Base-by-base conservation (phyloP, 2,888 invertebrate species). In the Eristalinus aeneus region DNA sequence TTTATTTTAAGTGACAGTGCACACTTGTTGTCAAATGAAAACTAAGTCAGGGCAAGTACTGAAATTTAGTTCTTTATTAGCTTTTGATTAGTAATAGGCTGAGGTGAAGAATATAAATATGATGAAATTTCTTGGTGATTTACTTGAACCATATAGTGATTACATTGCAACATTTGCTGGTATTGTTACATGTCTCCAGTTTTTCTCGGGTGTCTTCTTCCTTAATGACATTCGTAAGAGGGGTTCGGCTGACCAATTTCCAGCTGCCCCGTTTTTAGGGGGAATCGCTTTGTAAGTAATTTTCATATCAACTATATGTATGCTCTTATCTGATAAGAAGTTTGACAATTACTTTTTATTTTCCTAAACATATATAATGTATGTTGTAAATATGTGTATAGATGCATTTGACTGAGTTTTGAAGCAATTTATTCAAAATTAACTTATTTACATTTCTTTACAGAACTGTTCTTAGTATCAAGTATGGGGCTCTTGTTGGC, bases 131-230 rank as follows among this genome's bases (percentile, higher is more conserved):
- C 86, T 92, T 9, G 89, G 91, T 68, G 90, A 92, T 87, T 81
- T 91, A 54, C 89, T 92, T 82, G 90, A 78, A 69, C 91, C 92
- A 11, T 88, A 92, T 56, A 91, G 90, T 73, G 90, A 90, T 22
- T 76, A 88, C 6, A 91, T 92, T 76, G 96, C 94, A 54, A 93
- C 93, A 75, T 92, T 95, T 69, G 97, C 97, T 46, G 95, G 95
- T 85, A 92, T 96, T 77, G 94, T 96, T 31, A 97, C 98, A 31
- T 95, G 96, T 89, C 94, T 94, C 0, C 97, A 97, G 91, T 97
- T 97, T 93, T 95, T 97, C 90, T 95, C 97, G 34, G 97, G 97
- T 89, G 93, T 94, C 90, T 94, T 96, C 90, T 94, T 97, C 83
- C 95, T 97, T 90, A 95, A 94, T 91, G 96, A 96, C 90, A 96